phyloP scores from a whole-genome alignment of 2,113 vertebrate species.

The Collichthys lucidus region DNA sequence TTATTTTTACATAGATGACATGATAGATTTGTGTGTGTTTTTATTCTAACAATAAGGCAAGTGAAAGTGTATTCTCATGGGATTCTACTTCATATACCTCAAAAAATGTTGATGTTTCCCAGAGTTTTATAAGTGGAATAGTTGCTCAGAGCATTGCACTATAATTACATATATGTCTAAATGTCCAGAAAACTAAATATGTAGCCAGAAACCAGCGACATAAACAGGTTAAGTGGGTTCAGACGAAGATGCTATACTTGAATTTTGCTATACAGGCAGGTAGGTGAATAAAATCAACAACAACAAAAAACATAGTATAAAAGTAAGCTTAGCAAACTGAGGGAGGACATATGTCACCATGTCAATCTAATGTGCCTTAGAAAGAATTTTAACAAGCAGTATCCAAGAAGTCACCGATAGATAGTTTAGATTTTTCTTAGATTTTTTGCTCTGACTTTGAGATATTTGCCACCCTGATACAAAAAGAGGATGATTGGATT shows the following conservation, averaged over 20 bases:
- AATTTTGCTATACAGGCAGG: no score
- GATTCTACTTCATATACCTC: constrained; percentile 35
- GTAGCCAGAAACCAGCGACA: no score
- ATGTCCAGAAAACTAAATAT: no score
- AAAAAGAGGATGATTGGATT: no score
- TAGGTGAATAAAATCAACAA: not conserved
- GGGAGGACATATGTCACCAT: not conserved
- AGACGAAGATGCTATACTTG: no score
- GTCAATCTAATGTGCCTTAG: not conserved
- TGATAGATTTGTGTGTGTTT: not conserved
- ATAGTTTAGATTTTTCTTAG: not conserved
- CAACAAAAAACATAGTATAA: no score
- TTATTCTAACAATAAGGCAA: constrained; percentile 7
- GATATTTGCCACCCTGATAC: not conserved
- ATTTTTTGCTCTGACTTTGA: not conserved
- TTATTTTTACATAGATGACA: constrained; percentile 50
- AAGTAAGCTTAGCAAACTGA: not conserved
- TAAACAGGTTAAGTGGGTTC: no score
- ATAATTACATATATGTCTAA: no score
- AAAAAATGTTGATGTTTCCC: constrained; percentile 5
- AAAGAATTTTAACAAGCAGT: not conserved
- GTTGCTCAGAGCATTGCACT: not conserved
- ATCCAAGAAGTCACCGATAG: not conserved
- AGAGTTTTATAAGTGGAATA: not conserved
- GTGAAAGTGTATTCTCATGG: not conserved